Evolutionary conservation across 2,113 vertebrate genomes (phyloP).

Genomic region (Ahaetulla prasina): DNA sequence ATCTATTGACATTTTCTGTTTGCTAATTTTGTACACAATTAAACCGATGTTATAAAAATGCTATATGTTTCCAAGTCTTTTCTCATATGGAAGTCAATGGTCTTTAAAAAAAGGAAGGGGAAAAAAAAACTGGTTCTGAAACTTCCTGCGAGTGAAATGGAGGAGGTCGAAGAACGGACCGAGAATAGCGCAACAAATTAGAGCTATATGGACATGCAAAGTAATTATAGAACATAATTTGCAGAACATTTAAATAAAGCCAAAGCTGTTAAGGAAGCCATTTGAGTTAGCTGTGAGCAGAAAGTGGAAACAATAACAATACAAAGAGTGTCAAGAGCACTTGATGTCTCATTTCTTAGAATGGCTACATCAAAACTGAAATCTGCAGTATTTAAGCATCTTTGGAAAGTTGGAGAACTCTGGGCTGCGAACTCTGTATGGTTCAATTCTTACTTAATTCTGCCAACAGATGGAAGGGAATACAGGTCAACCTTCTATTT

Average conservation of each 20-base stretch:
- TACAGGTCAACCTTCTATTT: constrained; percentile 48
- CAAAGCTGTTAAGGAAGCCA: constrained; percentile 7
- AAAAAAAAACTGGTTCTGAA: not conserved
- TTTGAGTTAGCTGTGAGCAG: not conserved
- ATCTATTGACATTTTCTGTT: not conserved
- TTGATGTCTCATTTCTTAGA: constrained; percentile 5
- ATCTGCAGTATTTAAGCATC: constrained; percentile 19
- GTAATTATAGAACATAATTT: constrained; percentile 5
- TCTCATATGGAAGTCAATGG: not conserved
- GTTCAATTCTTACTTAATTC: constrained; percentile 59
- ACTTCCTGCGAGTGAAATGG: not conserved
- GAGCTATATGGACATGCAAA: constrained; percentile 6
- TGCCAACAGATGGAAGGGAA: constrained; percentile 42
- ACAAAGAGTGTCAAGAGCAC: constrained; percentile 4
- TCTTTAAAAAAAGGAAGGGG: not conserved
- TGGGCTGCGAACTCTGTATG: constrained; percentile 28
- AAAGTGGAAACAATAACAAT: constrained; percentile 20
- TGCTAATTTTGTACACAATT: not conserved
- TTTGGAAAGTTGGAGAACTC: constrained; percentile 25
- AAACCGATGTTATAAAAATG: not conserved
- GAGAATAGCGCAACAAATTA: not conserved
- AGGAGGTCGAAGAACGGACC: not conserved
- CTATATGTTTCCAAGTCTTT: not conserved
- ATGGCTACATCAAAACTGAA: constrained; percentile 23
- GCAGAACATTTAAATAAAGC: not conserved